Conservation (phyloP, 2,797 vertebrate genomes). For the Esox masquinongy region DNA sequence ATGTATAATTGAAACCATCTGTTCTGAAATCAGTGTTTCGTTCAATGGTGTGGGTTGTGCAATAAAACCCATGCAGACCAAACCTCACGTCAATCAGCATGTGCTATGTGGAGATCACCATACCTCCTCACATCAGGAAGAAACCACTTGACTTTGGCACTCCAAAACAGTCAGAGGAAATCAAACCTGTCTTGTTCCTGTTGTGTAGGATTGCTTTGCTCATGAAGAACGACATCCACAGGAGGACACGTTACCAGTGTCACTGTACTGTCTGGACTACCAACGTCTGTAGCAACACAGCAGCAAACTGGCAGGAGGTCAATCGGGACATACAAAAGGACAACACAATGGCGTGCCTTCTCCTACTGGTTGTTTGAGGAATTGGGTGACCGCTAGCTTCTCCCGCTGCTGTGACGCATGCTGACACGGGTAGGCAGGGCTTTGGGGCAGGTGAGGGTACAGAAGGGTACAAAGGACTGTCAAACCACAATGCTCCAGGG, state of each 20-base stretch:
- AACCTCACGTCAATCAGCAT: neutral
- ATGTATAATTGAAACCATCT: constrained; percentile 11
- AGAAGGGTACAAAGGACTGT: constrained; percentile 31
- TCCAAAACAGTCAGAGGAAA: neutral
- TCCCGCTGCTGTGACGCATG: constrained; percentile 44
- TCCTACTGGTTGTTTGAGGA: constrained; percentile 40
- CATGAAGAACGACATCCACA: neutral
- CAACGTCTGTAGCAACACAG: constrained; percentile 26
- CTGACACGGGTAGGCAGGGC: constrained; percentile 36
- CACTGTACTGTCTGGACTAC: constrained; percentile 21
- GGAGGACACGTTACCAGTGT: neutral
- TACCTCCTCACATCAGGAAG: neutral
- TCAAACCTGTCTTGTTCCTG: neutral
- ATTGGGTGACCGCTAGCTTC: constrained; percentile 24
- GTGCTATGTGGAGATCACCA: neutral
- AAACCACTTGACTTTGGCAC: neutral
- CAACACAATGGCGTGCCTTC: constrained; percentile 34
- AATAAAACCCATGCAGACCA: neutral
- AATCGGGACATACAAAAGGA: constrained; percentile 42
- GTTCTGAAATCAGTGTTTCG: neutral
- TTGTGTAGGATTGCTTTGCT: neutral
- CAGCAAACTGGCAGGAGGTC: constrained; percentile 4
- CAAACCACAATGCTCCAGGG: constrained; percentile 29
- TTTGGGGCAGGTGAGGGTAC: constrained; percentile 16
- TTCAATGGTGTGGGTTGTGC: constrained; percentile 1